phyloP scores from a whole-genome alignment of 2,113 vertebrate species.

The Hystrix cristata region DNA sequence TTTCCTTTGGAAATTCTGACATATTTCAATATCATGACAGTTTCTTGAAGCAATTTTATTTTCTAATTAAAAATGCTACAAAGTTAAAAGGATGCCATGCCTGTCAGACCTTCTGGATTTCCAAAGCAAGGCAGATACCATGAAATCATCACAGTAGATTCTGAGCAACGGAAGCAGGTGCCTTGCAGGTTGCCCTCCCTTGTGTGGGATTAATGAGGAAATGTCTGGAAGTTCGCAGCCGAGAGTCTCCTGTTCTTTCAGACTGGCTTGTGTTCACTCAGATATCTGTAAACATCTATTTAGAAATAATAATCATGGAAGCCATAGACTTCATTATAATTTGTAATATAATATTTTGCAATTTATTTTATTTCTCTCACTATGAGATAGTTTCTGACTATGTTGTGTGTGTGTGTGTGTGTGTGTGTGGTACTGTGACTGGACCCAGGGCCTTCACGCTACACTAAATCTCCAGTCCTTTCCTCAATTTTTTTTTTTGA shows the following conservation, averaged over 20 bases:
- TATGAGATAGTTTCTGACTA: not conserved
- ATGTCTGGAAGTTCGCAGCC: too few relatives aligned
- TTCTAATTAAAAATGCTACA: constrained; percentile 1
- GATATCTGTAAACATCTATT: not conserved
- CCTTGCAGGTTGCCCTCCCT: rapidly evolving
- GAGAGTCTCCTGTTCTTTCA: not conserved
- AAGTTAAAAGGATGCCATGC: not conserved
- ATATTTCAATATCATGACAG: not conserved
- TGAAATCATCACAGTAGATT: not conserved
- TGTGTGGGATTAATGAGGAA: not conserved
- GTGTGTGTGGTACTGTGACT: not conserved
- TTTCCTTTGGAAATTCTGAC: constrained; percentile 24
- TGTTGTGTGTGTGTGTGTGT: not conserved
- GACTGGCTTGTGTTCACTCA: not conserved
- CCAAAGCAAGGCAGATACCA: not conserved
- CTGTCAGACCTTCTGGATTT: not conserved
- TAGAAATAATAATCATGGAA: constrained; percentile 13
- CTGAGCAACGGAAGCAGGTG: not conserved
- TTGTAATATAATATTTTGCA: not conserved
- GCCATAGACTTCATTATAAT: not conserved
- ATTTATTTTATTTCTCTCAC: not conserved
- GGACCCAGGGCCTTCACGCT: not conserved
- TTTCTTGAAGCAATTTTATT: constrained; percentile 13
- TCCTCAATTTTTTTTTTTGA: not conserved
- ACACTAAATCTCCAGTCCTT: not conserved